phyloP scores from a whole-genome alignment of 2,888 invertebrate genomes.

The Phyto melanocephala region DNA sequence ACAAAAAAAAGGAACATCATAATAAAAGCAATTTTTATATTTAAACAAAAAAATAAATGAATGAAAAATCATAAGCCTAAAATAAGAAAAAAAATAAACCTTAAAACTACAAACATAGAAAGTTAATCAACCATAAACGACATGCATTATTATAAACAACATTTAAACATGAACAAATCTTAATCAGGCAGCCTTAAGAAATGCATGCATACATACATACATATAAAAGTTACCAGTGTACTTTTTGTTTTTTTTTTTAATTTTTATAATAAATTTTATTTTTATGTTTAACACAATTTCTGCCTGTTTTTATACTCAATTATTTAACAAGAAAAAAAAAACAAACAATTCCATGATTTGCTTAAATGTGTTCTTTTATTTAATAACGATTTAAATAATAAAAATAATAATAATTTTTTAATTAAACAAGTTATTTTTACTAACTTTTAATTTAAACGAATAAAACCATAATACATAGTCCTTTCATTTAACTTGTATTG shows the following conservation, averaged over 20 bases:
- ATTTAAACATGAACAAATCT: background rate
- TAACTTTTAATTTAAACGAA: slow-evolving; percentile 59
- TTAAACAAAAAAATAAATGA: too few species aligned
- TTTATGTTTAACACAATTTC: slow-evolving; percentile 24
- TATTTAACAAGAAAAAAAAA: slow-evolving; percentile 26
- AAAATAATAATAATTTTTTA: slow-evolving; percentile 62
- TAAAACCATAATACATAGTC: slow-evolving; percentile 45
- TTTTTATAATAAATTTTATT: slow-evolving; percentile 17
- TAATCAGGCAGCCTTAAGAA: slow-evolving; percentile 30
- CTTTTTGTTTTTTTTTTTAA: slow-evolving; percentile 11
- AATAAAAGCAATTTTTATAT: slow-evolving; percentile 23
- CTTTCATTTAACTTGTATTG: slow-evolving; percentile 43
- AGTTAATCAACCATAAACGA: background rate
- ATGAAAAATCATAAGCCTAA: too few species aligned
- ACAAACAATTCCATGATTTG: slow-evolving; percentile 60
- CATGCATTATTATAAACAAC: slow-evolving; percentile 28
- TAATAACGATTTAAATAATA: slow-evolving; percentile 63
- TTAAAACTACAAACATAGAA: background rate
- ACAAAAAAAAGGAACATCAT: background rate
- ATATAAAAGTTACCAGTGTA: too few species aligned
- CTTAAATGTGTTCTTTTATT: slow-evolving; percentile 68
- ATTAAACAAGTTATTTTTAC: slow-evolving; percentile 52
- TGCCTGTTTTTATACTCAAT: slow-evolving; percentile 62
- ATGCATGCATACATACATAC: background rate
- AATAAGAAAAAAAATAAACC: background rate